Evolutionary conservation across 1,140 invertebrate species (phyloP).

Genomic region (Pissodes strobi): DNA sequence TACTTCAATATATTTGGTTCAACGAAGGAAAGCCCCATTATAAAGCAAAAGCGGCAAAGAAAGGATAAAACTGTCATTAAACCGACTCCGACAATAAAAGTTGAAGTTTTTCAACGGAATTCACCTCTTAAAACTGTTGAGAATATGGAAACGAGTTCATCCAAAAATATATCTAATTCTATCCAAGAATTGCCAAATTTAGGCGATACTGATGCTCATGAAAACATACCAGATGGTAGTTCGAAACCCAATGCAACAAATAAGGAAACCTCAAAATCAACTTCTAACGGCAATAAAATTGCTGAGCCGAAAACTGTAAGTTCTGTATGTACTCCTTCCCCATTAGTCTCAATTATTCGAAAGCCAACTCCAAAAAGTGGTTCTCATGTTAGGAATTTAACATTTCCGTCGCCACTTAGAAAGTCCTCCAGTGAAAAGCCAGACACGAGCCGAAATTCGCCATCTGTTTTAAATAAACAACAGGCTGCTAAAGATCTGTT

Average conservation of each 20-base stretch:
- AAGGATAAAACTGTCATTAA: background rate
- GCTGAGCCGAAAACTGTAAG: conserved; percentile 1
- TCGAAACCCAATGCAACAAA: background rate
- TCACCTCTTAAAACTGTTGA: background rate
- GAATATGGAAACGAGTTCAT: too few species aligned
- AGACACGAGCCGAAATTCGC: background rate
- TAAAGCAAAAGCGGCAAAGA: background rate
- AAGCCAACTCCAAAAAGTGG: conserved; percentile 37
- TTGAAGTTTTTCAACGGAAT: conserved; percentile 14
- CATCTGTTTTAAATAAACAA: conserved; percentile 18
- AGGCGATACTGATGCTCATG: background rate
- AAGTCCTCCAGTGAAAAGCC: conserved; percentile 12
- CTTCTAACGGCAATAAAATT: background rate
- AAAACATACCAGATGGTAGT: background rate
- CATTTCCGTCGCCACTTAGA: conserved; percentile 44
- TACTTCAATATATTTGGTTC: conserved; percentile 20
- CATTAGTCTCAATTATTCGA: background rate
- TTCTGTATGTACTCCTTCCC: conserved; percentile 13
- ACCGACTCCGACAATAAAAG: conserved; percentile 22
- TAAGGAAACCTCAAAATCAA: background rate
- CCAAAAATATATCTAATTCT: background rate
- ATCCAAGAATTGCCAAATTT: conserved; percentile 4
- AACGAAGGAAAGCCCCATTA: conserved; percentile 14
- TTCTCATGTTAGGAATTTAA: conserved; percentile 42
- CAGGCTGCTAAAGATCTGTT: conserved; percentile 31